Evolutionary conservation across 2,797 vertebrate species (phyloP).

Genomic region (Scolopax bukidnonensis): DNA sequence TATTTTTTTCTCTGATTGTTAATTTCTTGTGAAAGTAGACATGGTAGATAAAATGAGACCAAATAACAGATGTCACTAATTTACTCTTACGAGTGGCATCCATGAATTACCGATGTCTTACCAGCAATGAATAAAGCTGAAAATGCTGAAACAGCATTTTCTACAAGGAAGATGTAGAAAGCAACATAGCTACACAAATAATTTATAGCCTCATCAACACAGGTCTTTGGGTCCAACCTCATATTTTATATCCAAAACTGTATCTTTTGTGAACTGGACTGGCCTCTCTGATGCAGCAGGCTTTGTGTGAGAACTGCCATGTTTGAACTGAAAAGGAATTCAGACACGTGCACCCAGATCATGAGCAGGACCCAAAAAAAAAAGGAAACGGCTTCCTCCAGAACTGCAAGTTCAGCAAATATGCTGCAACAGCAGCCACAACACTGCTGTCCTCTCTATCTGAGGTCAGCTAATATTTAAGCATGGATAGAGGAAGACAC

Average conservation of each 20-base stretch:
- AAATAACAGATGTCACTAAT: background rate
- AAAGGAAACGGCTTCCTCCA: rapidly evolving
- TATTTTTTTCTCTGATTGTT: background rate
- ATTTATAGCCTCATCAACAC: background rate
- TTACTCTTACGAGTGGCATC: background rate
- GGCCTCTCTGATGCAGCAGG: background rate
- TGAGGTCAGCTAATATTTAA: background rate
- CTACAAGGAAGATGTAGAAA: background rate
- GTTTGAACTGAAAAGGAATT: background rate
- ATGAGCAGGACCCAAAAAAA: background rate
- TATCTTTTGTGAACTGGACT: background rate
- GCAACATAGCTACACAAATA: background rate
- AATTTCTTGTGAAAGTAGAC: background rate
- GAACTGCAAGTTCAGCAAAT: background rate
- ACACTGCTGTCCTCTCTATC: background rate
- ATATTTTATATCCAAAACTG: background rate
- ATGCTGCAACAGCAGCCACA: background rate
- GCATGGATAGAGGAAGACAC: background rate
- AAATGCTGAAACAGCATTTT: background rate
- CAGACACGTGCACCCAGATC: background rate
- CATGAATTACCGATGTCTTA: background rate
- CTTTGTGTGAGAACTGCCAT: background rate
- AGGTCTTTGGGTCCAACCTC: background rate
- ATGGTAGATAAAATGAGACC: background rate
- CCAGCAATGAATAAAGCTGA: background rate